These are phyloP conservation scores for Caerostris darwini DNA, from an alignment of 1,140 invertebrate species.

Conservation along the genomic window DNA sequence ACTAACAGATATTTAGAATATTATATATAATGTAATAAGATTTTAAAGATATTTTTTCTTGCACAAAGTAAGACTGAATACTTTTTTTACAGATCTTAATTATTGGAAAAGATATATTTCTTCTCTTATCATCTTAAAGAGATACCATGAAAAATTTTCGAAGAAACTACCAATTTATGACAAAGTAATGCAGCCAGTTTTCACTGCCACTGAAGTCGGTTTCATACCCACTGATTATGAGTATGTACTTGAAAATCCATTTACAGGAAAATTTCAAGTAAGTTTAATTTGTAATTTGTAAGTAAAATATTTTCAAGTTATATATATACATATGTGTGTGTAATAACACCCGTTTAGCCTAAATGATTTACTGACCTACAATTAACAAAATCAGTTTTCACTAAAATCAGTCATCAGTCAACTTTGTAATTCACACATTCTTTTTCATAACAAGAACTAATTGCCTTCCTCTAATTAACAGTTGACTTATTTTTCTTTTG, in stretches of 20 bases:
- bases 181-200: background rate
- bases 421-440: background rate
- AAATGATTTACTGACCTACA: too few species aligned
- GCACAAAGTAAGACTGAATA: background rate
- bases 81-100: background rate
- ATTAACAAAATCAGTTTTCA: too few species aligned
- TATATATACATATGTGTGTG: too few species aligned
- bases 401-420: too few species aligned
- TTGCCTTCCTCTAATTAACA: too few species aligned
- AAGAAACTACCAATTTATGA: constrained; percentile 8
- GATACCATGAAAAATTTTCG: background rate
- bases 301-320: background rate
- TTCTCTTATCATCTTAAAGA: background rate
- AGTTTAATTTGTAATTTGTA: background rate
- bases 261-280: constrained; percentile 11
- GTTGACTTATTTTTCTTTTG: too few species aligned
- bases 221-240: constrained; percentile 10
- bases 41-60: too few species aligned
- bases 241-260: constrained; percentile 45
- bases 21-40: too few species aligned
- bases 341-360: too few species aligned
- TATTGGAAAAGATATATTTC: background rate
- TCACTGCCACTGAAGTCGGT: constrained; percentile 12
- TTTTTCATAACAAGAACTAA: too few species aligned
- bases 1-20: too few species aligned